Evolutionary conservation across 2,113 vertebrate genomes (phyloP).

Genomic region (Gavialis gangeticus): DNA sequence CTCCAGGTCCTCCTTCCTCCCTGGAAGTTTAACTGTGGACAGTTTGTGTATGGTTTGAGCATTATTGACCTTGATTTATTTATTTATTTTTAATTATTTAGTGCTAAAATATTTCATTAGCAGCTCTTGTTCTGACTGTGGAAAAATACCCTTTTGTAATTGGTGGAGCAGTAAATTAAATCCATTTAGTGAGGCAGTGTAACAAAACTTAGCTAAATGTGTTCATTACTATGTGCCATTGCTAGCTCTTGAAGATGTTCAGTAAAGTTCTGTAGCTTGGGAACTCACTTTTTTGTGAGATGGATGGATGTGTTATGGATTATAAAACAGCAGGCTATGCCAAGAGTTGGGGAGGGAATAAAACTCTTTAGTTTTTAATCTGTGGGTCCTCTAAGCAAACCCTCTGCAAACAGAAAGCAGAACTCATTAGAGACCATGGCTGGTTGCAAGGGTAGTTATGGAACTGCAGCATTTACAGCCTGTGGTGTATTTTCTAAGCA

Average conservation of each 20-base stretch:
- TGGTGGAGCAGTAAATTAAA: too few species aligned
- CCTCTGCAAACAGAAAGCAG: too few species aligned
- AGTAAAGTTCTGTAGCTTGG: not conserved
- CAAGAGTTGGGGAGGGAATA: not conserved
- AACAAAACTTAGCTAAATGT: not conserved
- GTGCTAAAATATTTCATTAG: not conserved
- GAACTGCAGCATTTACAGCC: too few species aligned
- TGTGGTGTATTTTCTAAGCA: too few species aligned
- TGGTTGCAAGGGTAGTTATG: too few species aligned
- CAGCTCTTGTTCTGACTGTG: too few species aligned
- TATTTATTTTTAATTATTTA: not conserved
- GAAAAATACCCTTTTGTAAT: too few species aligned
- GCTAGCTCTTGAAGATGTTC: not conserved
- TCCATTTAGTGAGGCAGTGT: too few species aligned
- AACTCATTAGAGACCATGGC: too few species aligned
- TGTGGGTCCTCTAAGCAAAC: not conserved
- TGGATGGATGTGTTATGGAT: rapidly evolving
- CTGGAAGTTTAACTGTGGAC: too few species aligned
- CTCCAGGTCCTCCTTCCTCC: too few species aligned
- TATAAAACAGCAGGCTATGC: not conserved
- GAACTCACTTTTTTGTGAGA: not conserved
- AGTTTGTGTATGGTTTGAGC: not conserved
- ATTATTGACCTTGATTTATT: not conserved
- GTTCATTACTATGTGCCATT: not conserved
- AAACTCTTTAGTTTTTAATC: not conserved